Base-by-base conservation (phyloP, 1,140 invertebrate genomes). In the Apis florea region DNA sequence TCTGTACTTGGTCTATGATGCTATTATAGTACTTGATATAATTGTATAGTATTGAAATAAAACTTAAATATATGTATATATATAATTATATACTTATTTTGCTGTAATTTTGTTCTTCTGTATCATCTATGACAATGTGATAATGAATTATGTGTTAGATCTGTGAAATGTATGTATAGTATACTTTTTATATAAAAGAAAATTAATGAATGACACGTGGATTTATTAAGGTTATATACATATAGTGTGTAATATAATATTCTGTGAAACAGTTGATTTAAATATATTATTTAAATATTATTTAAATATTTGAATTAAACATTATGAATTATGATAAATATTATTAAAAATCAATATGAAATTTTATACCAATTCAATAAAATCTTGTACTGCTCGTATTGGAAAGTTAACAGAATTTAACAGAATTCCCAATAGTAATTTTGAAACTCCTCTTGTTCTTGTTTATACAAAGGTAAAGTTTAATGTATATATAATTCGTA, bases 401-500 rank as follows among this genome's bases (percentile, higher is more conserved):
- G 95, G 95, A 0, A 89, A 84, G n/a, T 83, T 95, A 58, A 91
- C 88, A 63, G 92, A 94, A 88, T 91, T 94, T 49, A 90, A 93
- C 61, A 91, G 92, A 83, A 87, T 92, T 56, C 93, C 94, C 9
- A 90, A 92, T 67, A 70, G 92, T 63, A 76, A 64, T 40, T 92
- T 95, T 31, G 93, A 94, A 88, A 95, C 95, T 71, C 95, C 95
- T 3, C 69, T 94, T 31, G 86, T 94, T 21, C 86, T 95, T 72
- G 85, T 95, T 59, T 94, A 94, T 70, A 95, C 95, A 17, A 95
- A 93, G 86, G 95, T 95, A 78, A 81, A 8, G 1, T 58, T 47
- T 49, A 21, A 31, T 31, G 2, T 31, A 31, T 40, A n/a, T n/a
- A n/a, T n/a, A n/a, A n/a, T n/a, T n/a, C n/a, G n/a, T n/a, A n/a